Base-by-base conservation (phyloP, 2,113 vertebrate genomes). In the Rynchops niger region DNA sequence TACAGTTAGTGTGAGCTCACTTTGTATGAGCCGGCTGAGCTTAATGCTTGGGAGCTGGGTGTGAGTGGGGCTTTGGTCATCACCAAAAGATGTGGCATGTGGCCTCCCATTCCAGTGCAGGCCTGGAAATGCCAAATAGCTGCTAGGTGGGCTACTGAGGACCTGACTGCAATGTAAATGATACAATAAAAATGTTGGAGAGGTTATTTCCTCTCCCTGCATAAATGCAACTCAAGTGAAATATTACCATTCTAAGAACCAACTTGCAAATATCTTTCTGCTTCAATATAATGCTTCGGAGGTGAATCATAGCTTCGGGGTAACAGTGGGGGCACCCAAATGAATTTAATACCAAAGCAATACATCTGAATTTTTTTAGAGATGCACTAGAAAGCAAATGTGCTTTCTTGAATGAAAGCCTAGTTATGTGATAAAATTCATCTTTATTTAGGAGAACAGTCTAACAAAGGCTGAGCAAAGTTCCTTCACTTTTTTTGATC, bases 361-460 rank as follows among this genome's bases (percentile, higher is more conserved):
- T 93, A 76, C 11, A 88, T 88, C 43, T 72, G 74, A 88, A 83
- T 90, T 76, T 52, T 34, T 93, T 95, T 38, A 92, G 53, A 86
- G 36, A 34, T 52, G 62, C 30, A 61, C 20, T 47, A 65, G 40
- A 80, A 95, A 86, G 82, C 29, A 82, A 72, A 96, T 61, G 27
- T 56, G 12, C 47, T 92, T 88, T 90, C 79, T 56, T 76, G 49
- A 93, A 87, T 69, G 56, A 88, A 90, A 92, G 66, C 66, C 18
- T 72, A 43, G 40, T 76, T 76, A 55, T 3, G 25, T 72, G 66
- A 86, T 34, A 88, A 90, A 94, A 94, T 82, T 72, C 4, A 47
- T 76, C 67, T 63, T 80, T 70, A 69, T 62, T 61, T 76, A 82
- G 32, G 26, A 82, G 30, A 84, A 55, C 23, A 67, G 9, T 43